phyloP scores from a whole-genome alignment of 2,113 vertebrate genomes.

The Mastomys coucha region DNA sequence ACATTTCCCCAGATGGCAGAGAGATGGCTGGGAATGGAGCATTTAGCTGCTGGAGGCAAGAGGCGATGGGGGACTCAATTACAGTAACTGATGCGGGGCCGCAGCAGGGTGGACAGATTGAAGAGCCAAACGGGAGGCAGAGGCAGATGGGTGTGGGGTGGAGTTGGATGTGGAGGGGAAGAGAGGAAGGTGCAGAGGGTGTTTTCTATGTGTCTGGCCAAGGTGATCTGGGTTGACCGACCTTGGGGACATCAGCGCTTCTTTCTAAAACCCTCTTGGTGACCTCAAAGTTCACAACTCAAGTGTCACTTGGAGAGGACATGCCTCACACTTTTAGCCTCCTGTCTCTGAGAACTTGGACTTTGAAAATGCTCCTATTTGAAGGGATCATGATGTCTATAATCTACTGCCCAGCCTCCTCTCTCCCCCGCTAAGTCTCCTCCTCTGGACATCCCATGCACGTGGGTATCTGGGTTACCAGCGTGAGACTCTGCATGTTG shows the following conservation, averaged over 20 bases:
- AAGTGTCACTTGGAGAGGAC: no score
- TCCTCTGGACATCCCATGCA: fast-evolving
- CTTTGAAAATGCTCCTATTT: neutral
- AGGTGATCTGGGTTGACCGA: neutral
- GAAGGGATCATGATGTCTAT: neutral
- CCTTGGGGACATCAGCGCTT: neutral
- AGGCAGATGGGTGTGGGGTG: fast-evolving
- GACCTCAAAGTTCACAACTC: neutral
- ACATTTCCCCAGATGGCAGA: no score
- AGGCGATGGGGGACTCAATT: no score
- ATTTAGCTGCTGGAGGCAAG: no score
- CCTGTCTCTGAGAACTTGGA: neutral
- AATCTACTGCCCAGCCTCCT: neutral
- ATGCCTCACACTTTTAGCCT: neutral
- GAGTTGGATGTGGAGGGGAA: neutral
- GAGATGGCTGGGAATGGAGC: no score
- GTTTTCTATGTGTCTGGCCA: neutral
- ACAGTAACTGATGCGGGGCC: fast-evolving
- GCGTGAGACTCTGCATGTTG: slow-evolving; percentile 45
- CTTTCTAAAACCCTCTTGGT: neutral
- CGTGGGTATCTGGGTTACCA: slow-evolving; percentile 39
- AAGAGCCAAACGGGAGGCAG: neutral
- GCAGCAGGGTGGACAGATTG: fast-evolving
- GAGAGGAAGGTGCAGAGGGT: no score
- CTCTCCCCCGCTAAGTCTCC: neutral